phyloP scores from a whole-genome alignment of 2,113 vertebrate genomes.

The Plectropomus leopardus region DNA sequence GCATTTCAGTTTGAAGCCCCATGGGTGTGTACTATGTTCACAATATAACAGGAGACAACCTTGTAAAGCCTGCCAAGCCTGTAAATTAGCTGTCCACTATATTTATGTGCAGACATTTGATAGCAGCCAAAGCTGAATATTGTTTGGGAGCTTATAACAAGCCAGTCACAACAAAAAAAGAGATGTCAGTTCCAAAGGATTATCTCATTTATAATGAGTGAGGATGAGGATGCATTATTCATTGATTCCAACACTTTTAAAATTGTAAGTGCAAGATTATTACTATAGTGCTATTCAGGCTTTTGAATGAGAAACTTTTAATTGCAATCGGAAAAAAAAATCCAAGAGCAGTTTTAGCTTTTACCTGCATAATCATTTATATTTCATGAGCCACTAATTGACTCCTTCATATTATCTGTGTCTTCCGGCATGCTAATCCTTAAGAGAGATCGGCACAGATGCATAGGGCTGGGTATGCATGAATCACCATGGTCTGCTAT shows the following conservation, averaged over 20 bases:
- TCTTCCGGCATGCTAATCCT: conserved; percentile 61
- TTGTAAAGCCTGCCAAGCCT: conserved; percentile 52
- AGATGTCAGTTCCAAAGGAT: neutral
- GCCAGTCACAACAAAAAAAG: conserved; percentile 20
- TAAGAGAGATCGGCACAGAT: conserved; percentile 54
- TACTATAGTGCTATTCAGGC: neutral
- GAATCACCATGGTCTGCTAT: conserved; percentile 74
- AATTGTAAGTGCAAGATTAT: conserved; percentile 33
- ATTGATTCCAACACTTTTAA: conserved; percentile 25
- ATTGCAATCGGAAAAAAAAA: conserved; percentile 23
- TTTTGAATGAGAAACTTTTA: conserved; percentile 35
- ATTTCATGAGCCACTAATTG: conserved; percentile 68
- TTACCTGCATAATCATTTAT: conserved; percentile 61
- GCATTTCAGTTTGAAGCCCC: conserved; percentile 49
- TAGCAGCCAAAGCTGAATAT: conserved; percentile 21
- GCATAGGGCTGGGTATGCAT: conserved; percentile 53
- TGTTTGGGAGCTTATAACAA: conserved; percentile 33
- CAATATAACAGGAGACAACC: conserved; percentile 52
- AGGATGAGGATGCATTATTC: conserved; percentile 18
- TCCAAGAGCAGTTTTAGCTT: conserved; percentile 42
- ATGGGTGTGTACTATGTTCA: conserved; percentile 37
- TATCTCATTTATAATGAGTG: conserved; percentile 8
- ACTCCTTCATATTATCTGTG: conserved; percentile 54
- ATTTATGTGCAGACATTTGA: conserved; percentile 42
- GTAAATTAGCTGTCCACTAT: conserved; percentile 54